phyloP scores from a whole-genome alignment of 2,888 invertebrate species.

The Chymomyza fuscimana region DNA sequence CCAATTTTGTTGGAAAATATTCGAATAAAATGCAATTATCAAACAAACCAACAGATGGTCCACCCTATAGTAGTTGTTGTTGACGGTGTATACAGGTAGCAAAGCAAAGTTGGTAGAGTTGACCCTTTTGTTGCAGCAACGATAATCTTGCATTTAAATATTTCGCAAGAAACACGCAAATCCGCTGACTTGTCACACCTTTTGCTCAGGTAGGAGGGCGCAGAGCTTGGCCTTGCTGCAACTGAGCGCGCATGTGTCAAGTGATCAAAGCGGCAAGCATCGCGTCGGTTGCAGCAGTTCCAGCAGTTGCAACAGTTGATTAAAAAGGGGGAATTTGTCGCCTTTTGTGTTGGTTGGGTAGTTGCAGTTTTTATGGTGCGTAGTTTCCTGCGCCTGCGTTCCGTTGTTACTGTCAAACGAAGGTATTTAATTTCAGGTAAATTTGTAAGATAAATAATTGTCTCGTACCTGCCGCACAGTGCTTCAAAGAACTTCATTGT shows the following conservation, averaged over 20 bases:
- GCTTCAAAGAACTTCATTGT: conserved; percentile 73
- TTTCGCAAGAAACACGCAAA: conserved; percentile 72
- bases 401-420: background rate
- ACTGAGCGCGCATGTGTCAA: conserved; percentile 36
- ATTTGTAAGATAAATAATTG: conserved; percentile 74
- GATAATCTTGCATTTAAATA: conserved; percentile 73
- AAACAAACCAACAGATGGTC: too few species aligned
- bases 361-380: conserved; percentile 24
- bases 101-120: background rate
- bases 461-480: conserved; percentile 44
- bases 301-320: conserved; percentile 37
- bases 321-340: conserved; percentile 73
- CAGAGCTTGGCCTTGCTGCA: conserved; percentile 29
- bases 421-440: conserved; percentile 74
- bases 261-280: conserved; percentile 66
- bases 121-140: conserved; percentile 11
- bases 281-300: conserved; percentile 15
- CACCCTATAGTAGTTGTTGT: conserved; percentile 13
- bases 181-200: conserved; percentile 75
- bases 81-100: background rate
- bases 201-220: conserved; percentile 50
- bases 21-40: too few species aligned
- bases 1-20: too few species aligned
- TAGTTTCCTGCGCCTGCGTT: conserved; percentile 4
- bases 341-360: conserved; percentile 48